Percentiles rank a stretch among this genome's conserved stretches.
Conservation (phyloP, 2,113 vertebrate genomes). For the Tetraodon nigroviridis region DNA sequence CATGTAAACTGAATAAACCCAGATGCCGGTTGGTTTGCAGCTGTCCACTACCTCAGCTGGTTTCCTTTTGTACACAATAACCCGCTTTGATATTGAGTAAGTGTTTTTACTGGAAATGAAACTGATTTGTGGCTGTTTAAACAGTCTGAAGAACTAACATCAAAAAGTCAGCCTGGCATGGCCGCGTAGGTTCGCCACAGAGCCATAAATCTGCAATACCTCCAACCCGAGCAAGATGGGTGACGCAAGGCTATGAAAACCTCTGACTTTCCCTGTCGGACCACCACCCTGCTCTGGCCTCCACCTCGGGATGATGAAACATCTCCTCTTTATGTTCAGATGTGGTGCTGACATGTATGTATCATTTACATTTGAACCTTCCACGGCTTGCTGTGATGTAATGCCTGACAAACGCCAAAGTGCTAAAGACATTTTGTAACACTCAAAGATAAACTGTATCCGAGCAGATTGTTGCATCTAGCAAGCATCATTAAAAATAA, state of each 20-base stretch:
- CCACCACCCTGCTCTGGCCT: conserved; percentile 2
- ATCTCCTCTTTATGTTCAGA: conserved; percentile 15
- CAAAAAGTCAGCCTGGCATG: conserved; percentile 24
- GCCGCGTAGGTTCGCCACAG: too few relatives aligned
- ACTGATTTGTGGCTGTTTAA: conserved; percentile 27
- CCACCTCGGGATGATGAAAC: conserved; percentile 27
- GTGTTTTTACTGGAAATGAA: conserved; percentile 32
- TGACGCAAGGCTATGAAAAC: conserved; percentile 39
- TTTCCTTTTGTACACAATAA: too few relatives aligned
- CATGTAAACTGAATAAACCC: too few relatives aligned
- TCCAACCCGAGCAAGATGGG: conserved; percentile 14
- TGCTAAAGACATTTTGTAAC: too few relatives aligned
- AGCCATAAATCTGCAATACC: too few relatives aligned
- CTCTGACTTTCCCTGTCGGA: conserved; percentile 10
- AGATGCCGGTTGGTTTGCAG: too few relatives aligned
- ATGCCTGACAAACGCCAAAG: too few relatives aligned
- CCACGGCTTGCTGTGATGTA: too few relatives aligned
- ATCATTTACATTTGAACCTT: conserved; percentile 15
- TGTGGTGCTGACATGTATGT: conserved; percentile 12
- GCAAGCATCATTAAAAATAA: too few relatives aligned
- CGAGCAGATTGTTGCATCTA: too few relatives aligned
- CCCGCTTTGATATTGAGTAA: background rate
- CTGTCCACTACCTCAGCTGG: too few relatives aligned
- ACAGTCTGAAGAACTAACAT: conserved; percentile 32
- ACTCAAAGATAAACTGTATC: too few relatives aligned